Conservation (phyloP, 2,888 invertebrate species). For the Morpho achilles region DNA sequence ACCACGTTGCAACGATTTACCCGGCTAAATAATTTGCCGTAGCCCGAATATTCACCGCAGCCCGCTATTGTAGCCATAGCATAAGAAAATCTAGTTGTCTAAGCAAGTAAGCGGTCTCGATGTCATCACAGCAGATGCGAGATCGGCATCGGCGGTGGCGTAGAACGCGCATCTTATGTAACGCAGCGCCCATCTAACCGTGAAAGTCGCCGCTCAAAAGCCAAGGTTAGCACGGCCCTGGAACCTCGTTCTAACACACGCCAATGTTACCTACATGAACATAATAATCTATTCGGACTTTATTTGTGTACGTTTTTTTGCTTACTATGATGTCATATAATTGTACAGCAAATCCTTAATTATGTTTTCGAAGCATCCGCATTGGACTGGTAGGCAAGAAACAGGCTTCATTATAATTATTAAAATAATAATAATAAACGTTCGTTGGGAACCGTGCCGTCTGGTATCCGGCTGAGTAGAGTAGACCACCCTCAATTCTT, state of each 20-base stretch:
- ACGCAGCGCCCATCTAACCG: constrained; percentile 71
- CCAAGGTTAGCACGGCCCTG: constrained; percentile 76
- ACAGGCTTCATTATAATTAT: not conserved
- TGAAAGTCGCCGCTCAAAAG: constrained; percentile 78
- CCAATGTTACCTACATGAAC: constrained; percentile 57
- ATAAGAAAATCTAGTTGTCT: constrained; percentile 50
- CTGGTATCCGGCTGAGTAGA: too few relatives aligned
- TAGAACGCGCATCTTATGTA: constrained; percentile 69
- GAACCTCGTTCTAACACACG: constrained; percentile 58
- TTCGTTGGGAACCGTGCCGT: too few relatives aligned
- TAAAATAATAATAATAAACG: not conserved
- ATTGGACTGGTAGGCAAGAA: not conserved
- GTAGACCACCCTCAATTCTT: too few relatives aligned
- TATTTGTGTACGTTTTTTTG: constrained; percentile 55
- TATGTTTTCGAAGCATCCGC: constrained; percentile 15
- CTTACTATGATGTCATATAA: constrained; percentile 64
- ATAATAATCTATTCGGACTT: constrained; percentile 43
- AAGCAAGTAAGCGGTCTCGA: constrained; percentile 53
- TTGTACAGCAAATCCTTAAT: constrained; percentile 45
- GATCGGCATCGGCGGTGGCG: constrained; percentile 39
- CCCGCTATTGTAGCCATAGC: too few relatives aligned
- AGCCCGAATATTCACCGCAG: too few relatives aligned
- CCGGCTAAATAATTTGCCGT: too few relatives aligned
- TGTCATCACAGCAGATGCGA: constrained; percentile 66
- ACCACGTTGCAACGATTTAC: too few relatives aligned